Percentiles rank a stretch among this genome's conserved stretches.
Evolutionary conservation across 2,888 invertebrate genomes (phyloP).

Genomic region (Pristionchus arcanus): DNA sequence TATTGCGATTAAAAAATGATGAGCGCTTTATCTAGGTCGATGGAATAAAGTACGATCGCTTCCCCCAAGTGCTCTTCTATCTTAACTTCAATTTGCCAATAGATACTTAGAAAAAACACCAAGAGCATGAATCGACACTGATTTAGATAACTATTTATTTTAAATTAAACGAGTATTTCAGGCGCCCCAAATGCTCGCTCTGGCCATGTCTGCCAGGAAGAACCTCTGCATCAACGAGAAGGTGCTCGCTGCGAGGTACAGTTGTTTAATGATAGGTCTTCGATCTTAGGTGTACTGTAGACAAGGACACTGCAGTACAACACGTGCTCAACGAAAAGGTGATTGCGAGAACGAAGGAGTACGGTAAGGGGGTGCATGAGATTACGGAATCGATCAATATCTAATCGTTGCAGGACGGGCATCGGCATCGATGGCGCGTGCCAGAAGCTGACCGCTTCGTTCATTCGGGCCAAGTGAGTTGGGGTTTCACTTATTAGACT

Average conservation of each 20-base stretch:
- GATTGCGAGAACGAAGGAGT: background rate
- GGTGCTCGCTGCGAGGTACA: constrained; percentile 82
- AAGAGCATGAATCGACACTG: no score
- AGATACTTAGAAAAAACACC: no score
- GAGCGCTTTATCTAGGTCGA: no score
- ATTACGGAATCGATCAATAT: background rate
- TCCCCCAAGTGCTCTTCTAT: no score
- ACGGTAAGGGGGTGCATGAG: background rate
- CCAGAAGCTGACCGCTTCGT: constrained; percentile 87
- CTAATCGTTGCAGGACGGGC: constrained; percentile 59
- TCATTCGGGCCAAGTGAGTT: constrained; percentile 75
- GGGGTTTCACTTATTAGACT: no score
- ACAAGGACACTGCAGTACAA: no score
- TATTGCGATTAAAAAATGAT: no score
- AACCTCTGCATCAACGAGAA: constrained; percentile 98
- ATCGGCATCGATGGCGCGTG: constrained; percentile 96
- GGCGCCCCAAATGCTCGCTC: constrained; percentile 86
- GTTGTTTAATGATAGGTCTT: background rate
- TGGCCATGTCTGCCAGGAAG: constrained; percentile 96
- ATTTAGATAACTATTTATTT: background rate
- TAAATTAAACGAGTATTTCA: constrained; percentile 33
- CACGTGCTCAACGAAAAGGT: no score
- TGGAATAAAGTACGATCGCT: no score
- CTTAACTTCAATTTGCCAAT: no score
- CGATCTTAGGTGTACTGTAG: no score